Evolutionary conservation across 2,888 invertebrate genomes (phyloP), one percentile per base, ranked within the genome.

Genomic region (Liopterus haemorrhoidalis): DNA sequence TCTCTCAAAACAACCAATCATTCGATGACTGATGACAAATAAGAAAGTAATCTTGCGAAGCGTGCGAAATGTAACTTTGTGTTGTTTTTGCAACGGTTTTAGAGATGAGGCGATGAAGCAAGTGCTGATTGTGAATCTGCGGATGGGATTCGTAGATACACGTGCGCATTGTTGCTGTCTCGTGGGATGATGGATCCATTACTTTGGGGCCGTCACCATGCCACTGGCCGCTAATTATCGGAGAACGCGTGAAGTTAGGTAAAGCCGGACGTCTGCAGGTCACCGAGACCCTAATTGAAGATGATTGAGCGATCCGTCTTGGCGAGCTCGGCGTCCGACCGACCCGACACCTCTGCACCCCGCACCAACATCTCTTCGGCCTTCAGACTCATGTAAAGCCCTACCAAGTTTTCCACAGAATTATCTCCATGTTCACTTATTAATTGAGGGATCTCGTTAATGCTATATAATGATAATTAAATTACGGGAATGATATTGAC

Each of bases 101-200:
- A 8, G 27, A 27, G 27, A 27, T n/a, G 15, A 14, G 6, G 14
- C 8, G 28, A 3, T 9, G 33, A 8, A 33, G 33, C 9, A 19
- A n/a, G 35, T 16, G 19, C 38, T 43, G 33, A 46, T 46, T 38
- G 50, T 49, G 51, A 57, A 57, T 59, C 59, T 57, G 60, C 38
- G 48, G 46, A 53, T 50, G 46, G 51, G 49, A 52, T 53, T 53
- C 54, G 49, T 20, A 33, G 33, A 33, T 33, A 33, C 15, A 27
- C 19, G 28, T 18, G 41, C 30, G 22, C 52, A 55, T 53, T 54
- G 58, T 54, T 59, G 54, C 61, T 63, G 64, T 66, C 66, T 66
- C 59, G 50, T 56, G 67, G 69, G 68, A 69, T 69, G 69, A 69
- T 68, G 68, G 68, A 69, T 69, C 69, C 69, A 68, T 69, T 68